Base-by-base conservation (phyloP, 1,140 invertebrate species). In the Drosophila gunungcola region DNA sequence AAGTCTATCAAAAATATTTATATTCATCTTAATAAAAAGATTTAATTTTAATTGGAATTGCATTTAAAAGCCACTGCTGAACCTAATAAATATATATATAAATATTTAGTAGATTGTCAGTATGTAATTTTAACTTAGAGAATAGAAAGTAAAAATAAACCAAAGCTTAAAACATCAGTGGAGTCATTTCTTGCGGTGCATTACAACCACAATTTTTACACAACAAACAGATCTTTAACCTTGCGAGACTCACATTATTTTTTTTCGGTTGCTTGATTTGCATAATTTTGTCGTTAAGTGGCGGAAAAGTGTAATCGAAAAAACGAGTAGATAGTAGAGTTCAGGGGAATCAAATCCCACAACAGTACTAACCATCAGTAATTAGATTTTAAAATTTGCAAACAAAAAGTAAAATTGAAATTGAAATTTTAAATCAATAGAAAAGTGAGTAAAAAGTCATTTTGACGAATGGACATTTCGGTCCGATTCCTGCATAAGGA, bases 261-360 rank as follows among this genome's bases (percentile, higher is more conserved):
- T 58, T 34, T 51, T 29, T 52, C 1, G 64, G 38, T 46, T 42
- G 29, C 43, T 13, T 85, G 56, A 85, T 85, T 85, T 86, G 61
- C 78, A 86, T 85, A 78, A 85, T 85, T 80, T 68, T 25, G 42
- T 73, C 77, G 64, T 85, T 85, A 85, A 85, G 73, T 78, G 81
- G 78, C 81, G 73, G 73, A 73, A 85, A 85, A 85, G 76, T 85
- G 77, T 85, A 85, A 80, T 85, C 81, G 68, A 85, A 85, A 73
- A 72, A 84, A 67, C 57, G 63, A 70, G 63, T 48, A 79, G 80
- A 84, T 84, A 80, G 76, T 67, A 72, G 65, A 51, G 36, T 52
- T 42, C 65, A 34, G 53, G 61, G 13, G 25, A 63, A 63, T 11
- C 12, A 43, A 36, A 12, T 42, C n/a, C 34, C 32, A 29, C n/a